These are phyloP conservation scores for Trachelus troglodyta DNA, from an alignment of 2,888 invertebrate species.

Conservation along the genomic window DNA sequence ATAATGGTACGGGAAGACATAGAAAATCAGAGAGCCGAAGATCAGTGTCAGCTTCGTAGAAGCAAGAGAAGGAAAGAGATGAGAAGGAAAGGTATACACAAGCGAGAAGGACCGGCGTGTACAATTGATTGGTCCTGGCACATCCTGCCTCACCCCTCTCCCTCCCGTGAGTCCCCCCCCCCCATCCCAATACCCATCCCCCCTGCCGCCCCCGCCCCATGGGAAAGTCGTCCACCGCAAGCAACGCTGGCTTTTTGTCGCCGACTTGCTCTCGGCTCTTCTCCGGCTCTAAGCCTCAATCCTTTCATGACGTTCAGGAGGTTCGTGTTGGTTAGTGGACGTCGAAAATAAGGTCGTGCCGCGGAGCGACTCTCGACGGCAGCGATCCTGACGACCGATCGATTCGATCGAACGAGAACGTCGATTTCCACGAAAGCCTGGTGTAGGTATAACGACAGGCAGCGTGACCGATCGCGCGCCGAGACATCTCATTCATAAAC, in stretches of 20 bases:
- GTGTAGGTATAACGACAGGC: conserved; percentile 18
- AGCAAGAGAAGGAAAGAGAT: conserved; percentile 34
- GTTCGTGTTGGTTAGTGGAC: background rate
- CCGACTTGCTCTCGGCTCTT: conserved; percentile 29
- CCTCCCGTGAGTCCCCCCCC: background rate
- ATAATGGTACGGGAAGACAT: background rate
- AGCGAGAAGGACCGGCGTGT: conserved; percentile 56
- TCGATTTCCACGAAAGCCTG: conserved; percentile 7
- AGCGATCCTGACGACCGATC: conserved; percentile 11
- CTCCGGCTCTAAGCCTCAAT: conserved; percentile 18
- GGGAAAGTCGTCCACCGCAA: conserved; percentile 61
- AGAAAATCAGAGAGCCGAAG: background rate
- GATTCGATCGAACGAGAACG: background rate
- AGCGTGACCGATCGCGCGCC: conserved; percentile 43
- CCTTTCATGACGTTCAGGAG: background rate
- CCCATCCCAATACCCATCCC: background rate
- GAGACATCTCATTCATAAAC: conserved; percentile 50
- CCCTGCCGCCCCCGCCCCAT: conserved; percentile 46
- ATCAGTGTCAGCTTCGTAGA: conserved; percentile 8
- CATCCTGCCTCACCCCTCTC: conserved; percentile 54
- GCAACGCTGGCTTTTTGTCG: conserved; percentile 16
- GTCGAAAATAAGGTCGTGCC: conserved; percentile 4
- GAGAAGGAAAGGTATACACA: conserved; percentile 24
- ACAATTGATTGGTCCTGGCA: conserved; percentile 66
- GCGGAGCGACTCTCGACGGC: background rate